Percentiles rank a stretch among this genome's conserved stretches.
Conservation (phyloP, 2,888 invertebrate species). For the Cryptus armator region DNA sequence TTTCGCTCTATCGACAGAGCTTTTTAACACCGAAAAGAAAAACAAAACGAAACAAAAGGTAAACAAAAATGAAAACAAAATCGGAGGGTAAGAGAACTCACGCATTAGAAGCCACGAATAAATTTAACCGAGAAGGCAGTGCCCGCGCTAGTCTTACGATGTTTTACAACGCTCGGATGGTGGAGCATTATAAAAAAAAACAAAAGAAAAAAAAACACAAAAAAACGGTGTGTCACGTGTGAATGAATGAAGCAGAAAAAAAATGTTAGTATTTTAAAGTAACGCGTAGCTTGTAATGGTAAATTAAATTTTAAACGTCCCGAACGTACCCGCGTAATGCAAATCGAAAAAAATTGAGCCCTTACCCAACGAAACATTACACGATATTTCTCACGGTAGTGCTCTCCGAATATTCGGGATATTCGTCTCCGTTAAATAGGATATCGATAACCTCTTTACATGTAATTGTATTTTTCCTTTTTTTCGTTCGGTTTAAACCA, state of each 20-base stretch:
- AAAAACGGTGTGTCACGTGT: conserved; percentile 6
- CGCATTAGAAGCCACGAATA: conserved; percentile 20
- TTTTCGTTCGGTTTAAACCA: conserved; percentile 45
- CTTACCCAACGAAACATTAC: conserved; percentile 9
- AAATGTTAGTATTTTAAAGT: conserved; percentile 66
- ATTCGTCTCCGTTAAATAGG: conserved; percentile 44
- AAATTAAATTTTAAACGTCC: conserved; percentile 57
- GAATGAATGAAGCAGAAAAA: conserved; percentile 29
- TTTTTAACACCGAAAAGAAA: conserved; percentile 29
- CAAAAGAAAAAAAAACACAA: conserved; percentile 31
- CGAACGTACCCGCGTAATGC: conserved; percentile 51
- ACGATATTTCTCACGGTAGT: conserved; percentile 43
- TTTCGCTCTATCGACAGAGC: not conserved
- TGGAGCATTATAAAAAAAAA: conserved; percentile 37
- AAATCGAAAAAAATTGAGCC: conserved; percentile 32
- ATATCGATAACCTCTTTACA: conserved; percentile 42
- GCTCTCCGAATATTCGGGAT: conserved; percentile 41
- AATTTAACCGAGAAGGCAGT: conserved; percentile 39
- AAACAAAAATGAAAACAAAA: not conserved
- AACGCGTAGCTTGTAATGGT: conserved; percentile 59
- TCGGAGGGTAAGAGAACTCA: conserved; percentile 38
- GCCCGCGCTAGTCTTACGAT: conserved; percentile 65
- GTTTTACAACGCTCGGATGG: conserved; percentile 54
- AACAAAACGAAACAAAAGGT: conserved; percentile 15
- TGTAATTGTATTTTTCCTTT: conserved; percentile 36